phyloP scores from a whole-genome alignment of 1,140 invertebrate genomes.

The Popillia japonica region DNA sequence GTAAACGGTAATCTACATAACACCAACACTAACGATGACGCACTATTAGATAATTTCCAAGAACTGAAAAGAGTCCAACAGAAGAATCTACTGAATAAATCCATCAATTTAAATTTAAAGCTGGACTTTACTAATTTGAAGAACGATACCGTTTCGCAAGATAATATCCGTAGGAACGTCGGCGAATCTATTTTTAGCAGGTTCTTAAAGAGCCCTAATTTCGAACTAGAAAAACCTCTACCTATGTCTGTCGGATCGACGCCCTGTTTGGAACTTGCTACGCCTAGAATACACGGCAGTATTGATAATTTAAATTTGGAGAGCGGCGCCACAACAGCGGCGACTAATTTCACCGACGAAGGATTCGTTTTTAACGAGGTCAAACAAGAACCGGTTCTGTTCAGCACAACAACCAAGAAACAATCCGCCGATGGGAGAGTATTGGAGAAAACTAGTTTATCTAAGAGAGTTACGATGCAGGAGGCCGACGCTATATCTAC shows the following conservation, averaged over 20 bases:
- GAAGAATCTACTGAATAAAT: slow-evolving; percentile 27
- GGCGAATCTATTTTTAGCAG: slow-evolving; percentile 6
- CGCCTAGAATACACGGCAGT: slow-evolving; percentile 9
- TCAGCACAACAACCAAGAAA: background rate
- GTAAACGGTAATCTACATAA: background rate
- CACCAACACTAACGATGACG: background rate
- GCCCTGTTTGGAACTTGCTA: slow-evolving; percentile 50
- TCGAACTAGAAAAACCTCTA: slow-evolving; percentile 38
- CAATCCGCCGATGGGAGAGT: background rate
- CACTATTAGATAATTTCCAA: background rate
- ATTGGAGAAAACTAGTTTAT: slow-evolving; percentile 2
- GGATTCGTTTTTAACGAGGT: slow-evolving; percentile 48
- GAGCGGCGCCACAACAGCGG: slow-evolving; percentile 45
- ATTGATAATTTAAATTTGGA: slow-evolving; percentile 42
- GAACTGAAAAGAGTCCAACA: slow-evolving; percentile 43
- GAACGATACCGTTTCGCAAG: background rate
- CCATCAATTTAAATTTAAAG: slow-evolving; percentile 21
- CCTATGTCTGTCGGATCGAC: slow-evolving; percentile 58
- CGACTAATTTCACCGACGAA: slow-evolving; percentile 48
- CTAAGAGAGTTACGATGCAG: slow-evolving; percentile 20
- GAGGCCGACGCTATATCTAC: slow-evolving; percentile 18
- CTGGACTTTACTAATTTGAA: slow-evolving; percentile 22
- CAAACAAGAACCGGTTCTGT: slow-evolving; percentile 1
- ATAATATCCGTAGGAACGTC: background rate
- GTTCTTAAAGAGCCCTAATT: slow-evolving; percentile 42